Conservation (phyloP, 2,888 invertebrate genomes). For the Callosobruchus maculatus region DNA sequence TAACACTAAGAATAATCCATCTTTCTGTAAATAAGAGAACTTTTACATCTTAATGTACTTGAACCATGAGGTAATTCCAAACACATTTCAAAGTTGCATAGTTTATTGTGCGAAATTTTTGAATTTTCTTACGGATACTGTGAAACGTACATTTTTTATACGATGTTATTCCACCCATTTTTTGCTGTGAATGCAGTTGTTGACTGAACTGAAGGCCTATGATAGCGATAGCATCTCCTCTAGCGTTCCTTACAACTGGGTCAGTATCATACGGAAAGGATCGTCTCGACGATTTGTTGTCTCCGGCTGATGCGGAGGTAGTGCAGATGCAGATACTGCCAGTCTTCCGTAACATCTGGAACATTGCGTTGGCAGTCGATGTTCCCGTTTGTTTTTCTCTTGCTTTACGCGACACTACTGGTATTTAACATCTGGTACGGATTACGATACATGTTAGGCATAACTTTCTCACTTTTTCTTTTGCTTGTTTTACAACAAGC, state of each 20-base stretch:
- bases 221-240: neutral
- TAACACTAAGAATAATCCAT: too few relatives aligned
- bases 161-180: too few relatives aligned
- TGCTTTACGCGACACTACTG: neutral
- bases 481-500: too few relatives aligned
- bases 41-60: too few relatives aligned
- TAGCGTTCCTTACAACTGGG: neutral
- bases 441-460: neutral
- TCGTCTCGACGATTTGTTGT: neutral
- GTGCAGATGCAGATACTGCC: neutral
- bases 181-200: too few relatives aligned
- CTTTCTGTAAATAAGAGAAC: too few relatives aligned
- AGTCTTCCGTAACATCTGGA: neutral
- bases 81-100: too few relatives aligned
- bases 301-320: neutral
- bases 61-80: too few relatives aligned
- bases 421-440: neutral
- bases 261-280: neutral
- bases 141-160: too few relatives aligned
- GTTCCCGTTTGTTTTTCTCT: neutral
- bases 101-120: too few relatives aligned
- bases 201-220: neutral
- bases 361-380: neutral
- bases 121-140: too few relatives aligned
- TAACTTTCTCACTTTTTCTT: neutral